Evolutionary conservation across 2,113 vertebrate genomes (phyloP).

Genomic region (Hiodon tergisus): DNA sequence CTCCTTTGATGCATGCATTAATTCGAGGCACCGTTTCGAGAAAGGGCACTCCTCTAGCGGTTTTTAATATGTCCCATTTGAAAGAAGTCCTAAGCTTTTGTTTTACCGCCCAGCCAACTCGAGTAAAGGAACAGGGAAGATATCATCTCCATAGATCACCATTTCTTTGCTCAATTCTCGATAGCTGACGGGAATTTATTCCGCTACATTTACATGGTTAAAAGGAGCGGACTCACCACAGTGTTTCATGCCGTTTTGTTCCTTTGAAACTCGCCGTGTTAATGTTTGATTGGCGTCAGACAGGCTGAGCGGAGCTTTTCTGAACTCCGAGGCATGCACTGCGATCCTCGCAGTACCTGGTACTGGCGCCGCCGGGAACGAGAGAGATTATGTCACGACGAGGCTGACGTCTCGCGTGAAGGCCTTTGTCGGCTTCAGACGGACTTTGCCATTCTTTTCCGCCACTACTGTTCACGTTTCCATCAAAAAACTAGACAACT

Average conservation of each 20-base stretch:
- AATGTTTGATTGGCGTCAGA: constrained; percentile 45
- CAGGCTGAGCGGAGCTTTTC: constrained; percentile 36
- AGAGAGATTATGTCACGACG: constrained; percentile 45
- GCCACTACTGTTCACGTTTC: constrained; percentile 36
- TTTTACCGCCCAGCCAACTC: too few species aligned
- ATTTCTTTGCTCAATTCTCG: background rate
- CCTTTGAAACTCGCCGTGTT: background rate
- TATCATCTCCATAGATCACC: background rate
- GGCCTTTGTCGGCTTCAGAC: constrained; percentile 49
- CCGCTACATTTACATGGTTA: background rate
- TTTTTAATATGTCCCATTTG: too few species aligned
- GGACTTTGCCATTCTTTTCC: constrained; percentile 45
- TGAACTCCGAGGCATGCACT: constrained; percentile 33
- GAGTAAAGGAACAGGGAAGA: too few species aligned
- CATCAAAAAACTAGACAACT: constrained; percentile 31
- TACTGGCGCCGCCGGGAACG: constrained; percentile 49
- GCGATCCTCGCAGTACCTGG: constrained; percentile 20
- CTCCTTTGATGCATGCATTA: background rate
- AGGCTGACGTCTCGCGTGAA: constrained; percentile 48
- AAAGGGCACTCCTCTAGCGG: too few species aligned
- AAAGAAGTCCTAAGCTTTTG: too few species aligned
- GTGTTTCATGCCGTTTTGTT: constrained; percentile 7
- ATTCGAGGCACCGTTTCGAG: background rate
- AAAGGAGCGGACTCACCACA: background rate
- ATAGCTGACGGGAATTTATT: background rate